Base-by-base conservation (phyloP, 2,797 vertebrate genomes). In the Pterois miles region DNA sequence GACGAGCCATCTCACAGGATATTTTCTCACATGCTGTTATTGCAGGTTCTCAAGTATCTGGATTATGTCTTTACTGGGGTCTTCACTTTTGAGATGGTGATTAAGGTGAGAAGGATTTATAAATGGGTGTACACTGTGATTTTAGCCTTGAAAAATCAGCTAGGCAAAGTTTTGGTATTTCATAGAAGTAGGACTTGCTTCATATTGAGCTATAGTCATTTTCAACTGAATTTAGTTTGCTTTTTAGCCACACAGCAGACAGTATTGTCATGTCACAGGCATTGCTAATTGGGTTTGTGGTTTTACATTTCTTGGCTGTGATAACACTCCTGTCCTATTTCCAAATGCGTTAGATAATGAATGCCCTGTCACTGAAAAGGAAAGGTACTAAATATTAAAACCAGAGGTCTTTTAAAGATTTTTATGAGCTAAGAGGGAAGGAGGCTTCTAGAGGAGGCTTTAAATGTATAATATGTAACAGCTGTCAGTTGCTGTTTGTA, bases 81-180 rank as follows among this genome's bases (percentile, higher is more conserved):
- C 84, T 99, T 99, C 86, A 99, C 98, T 13, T 99, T 99, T 82
- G 98, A 99, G 95, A 99, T 99, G 98, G 98, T 99, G 90, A 98
- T 99, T 77, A 99, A 99, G 98, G 98, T 99, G 91, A 97, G 95
- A 27, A 9, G 2, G 14, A 14, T 25, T 60, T 50, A 5, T 6
- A 65, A 54, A 27, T 66, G 8, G 65, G 25, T 11, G 16, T 20
- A 25, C 3, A 34, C 52, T 65, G 54, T 38, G 20, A 73, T 67
- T 54, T 56, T 7, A 64, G 29, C 65, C 36, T 23, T 56, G 18
- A 56, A 52, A 36, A 58, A 60, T 2, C 25, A 59, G n/a, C 27
- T 36, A 16, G 29, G 63, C 48, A 53, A 52, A 22, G 14, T 48
- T 34, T 57, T 62, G n/a, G 11, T 36, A 56, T 31, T 22, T 38